Evolutionary conservation across 2,113 vertebrate species (phyloP).

Genomic region (Pantherophis guttatus): DNA sequence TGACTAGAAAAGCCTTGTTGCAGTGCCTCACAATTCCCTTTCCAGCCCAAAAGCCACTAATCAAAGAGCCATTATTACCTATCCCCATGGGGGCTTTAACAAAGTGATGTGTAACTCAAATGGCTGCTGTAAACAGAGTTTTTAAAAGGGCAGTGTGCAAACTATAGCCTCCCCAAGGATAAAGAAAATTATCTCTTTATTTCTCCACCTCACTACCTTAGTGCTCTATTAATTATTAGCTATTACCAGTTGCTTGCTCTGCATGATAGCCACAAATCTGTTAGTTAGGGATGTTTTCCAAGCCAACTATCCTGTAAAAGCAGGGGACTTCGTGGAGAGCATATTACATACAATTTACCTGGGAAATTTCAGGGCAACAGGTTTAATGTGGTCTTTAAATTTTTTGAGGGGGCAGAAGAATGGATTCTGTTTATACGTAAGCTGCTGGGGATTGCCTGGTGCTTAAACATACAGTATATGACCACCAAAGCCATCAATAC

Average conservation of each 20-base stretch:
- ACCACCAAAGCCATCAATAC: background rate
- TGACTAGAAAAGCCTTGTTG: conserved; percentile 15
- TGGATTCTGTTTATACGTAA: background rate
- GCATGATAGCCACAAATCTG: conserved; percentile 48
- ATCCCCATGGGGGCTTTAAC: conserved; percentile 51
- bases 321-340: background rate
- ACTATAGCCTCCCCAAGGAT: conserved; percentile 73
- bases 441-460: background rate
- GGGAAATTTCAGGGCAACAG: background rate
- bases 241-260: conserved; percentile 62
- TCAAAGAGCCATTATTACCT: background rate
- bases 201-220: conserved; percentile 69
- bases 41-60: background rate
- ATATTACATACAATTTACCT: background rate
- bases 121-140: conserved; percentile 70
- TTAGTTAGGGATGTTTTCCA: conserved; percentile 18
- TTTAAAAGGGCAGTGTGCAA: conserved; percentile 70
- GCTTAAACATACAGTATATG: background rate
- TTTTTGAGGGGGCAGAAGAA: background rate
- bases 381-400: background rate
- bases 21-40: background rate
- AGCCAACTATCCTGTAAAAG: background rate
- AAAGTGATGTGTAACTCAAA: conserved; percentile 63
- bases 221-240: conserved; percentile 77
- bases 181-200: conserved; percentile 79